Conservation (phyloP, 2,113 vertebrate genomes). For the Dromas ardeola region DNA sequence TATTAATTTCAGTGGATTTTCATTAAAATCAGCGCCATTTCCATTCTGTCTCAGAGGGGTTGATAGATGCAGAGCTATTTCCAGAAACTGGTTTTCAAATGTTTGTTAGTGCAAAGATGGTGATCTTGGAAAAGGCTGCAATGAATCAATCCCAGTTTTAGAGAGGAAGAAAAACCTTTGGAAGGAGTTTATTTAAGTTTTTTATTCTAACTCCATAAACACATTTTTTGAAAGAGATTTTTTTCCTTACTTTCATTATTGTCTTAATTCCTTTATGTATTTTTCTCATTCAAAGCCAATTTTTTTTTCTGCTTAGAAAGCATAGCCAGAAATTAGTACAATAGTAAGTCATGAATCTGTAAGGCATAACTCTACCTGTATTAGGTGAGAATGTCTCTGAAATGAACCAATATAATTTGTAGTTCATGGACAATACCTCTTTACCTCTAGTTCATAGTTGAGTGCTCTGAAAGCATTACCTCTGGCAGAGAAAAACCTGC, state of each 20-base stretch:
- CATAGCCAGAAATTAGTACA: not conserved
- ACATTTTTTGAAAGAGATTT: not conserved
- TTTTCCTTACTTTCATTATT: not conserved
- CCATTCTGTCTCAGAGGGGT: not conserved
- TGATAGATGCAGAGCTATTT: not conserved
- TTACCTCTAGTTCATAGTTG: not conserved
- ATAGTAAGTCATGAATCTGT: not conserved
- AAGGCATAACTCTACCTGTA: not conserved
- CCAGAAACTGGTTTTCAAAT: not conserved
- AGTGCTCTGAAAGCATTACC: not conserved
- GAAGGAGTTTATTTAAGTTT: not conserved
- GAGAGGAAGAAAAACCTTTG: not conserved
- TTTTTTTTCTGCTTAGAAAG: not conserved
- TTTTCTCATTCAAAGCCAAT: not conserved
- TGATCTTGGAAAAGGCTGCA: conserved; percentile 11
- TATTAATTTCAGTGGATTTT: not conserved
- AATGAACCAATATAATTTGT: not conserved
- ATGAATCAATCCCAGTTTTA: conserved; percentile 4
- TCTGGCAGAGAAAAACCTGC: not conserved
- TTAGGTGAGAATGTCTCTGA: not conserved
- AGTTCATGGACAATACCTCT: not conserved
- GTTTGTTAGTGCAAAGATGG: not conserved
- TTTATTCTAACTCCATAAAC: not conserved
- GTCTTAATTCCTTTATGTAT: not conserved
- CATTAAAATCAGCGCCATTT: not conserved